Evolutionary conservation across 2,113 vertebrate species (phyloP), one percentile per base, ranked within the genome.

Genomic region (Hemibates koningsi): DNA sequence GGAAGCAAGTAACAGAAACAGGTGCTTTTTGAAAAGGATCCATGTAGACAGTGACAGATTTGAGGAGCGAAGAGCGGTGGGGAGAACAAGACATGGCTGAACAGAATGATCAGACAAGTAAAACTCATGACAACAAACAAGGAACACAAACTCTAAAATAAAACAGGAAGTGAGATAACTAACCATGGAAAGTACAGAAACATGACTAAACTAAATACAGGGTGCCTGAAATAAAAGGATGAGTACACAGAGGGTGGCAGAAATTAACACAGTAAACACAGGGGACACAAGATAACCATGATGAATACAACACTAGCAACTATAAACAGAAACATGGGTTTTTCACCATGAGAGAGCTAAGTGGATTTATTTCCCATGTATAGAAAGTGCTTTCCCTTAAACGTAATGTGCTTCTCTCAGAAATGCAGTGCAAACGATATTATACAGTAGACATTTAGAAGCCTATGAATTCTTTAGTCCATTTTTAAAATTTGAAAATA

Each of bases 31-130:
- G 27, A 61, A 61, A 61, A 61, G 57, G 57, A 61, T 61, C 57
- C 14, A 32, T 0, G 5, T 0, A 61, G 27, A 17, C 27, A 61
- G 57, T 61, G 27, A 61, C 1, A 61, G 57, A 61, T 61, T 17
- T 32, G 57, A 57, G 12, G 54, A 32, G 0, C 8, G 0, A 10
- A 34, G 57, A 61, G 8, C 32, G 29, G 29, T 61, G 9, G 29
- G 16, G 29, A 63, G 59, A 0, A 63, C 6, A 63, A 63, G 59
- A 63, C 29, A 63, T 34, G 29, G 29, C 16, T 63, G 9, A 63
- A 63, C 9, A 34, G 29, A 1, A 63, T 0, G 29, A 63, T 34
- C 9, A 11, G 59, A 63, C 59, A 61, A 61, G 5, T 34, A 0
- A 61, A 61, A 61, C 9, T 19, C 9, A 61, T 19, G 34, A 38